Percentiles rank a stretch among this genome's conserved stretches.
These are phyloP conservation scores for Acanthosepion pharaonis DNA, from an alignment of 2,888 invertebrate genomes.

Conservation along the genomic window DNA sequence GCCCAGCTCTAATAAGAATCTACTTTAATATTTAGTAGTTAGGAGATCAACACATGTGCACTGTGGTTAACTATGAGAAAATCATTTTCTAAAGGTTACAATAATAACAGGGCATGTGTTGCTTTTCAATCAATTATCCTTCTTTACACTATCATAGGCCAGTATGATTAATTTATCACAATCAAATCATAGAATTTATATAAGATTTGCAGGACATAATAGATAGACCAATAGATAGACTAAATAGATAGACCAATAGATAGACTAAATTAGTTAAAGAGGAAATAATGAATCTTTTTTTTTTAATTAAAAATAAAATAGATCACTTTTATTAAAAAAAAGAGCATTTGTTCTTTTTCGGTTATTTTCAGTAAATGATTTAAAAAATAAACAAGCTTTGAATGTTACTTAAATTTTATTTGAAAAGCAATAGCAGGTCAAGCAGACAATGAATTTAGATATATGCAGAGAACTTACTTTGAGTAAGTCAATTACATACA, in stretches of 20 bases:
- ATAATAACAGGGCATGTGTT: constrained; percentile 24
- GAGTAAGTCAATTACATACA: too few relatives aligned
- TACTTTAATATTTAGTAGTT: constrained; percentile 42
- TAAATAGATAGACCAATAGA: background rate
- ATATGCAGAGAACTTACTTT: too few relatives aligned
- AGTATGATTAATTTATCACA: background rate
- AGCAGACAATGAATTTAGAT: too few relatives aligned
- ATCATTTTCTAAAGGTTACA: background rate
- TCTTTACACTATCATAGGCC: background rate
- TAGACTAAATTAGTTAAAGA: background rate
- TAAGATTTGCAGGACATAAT: background rate
- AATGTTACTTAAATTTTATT: too few relatives aligned
- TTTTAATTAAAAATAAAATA: background rate
- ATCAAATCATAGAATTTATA: background rate
- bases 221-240: background rate
- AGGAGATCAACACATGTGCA: constrained; percentile 39
- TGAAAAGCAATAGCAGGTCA: too few relatives aligned
- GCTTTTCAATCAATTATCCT: background rate
- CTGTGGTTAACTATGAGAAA: constrained; percentile 41
- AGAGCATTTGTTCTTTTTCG: background rate
- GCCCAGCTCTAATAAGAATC: constrained; percentile 38
- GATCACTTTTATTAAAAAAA: background rate
- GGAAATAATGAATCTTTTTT: background rate
- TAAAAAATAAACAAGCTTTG: too few relatives aligned
- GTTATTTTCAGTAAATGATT: too few relatives aligned